Percentiles rank a stretch among this genome's conserved stretches.
Evolutionary conservation across 2,113 vertebrate species (phyloP).

Genomic region (Paratilapia polleni): DNA sequence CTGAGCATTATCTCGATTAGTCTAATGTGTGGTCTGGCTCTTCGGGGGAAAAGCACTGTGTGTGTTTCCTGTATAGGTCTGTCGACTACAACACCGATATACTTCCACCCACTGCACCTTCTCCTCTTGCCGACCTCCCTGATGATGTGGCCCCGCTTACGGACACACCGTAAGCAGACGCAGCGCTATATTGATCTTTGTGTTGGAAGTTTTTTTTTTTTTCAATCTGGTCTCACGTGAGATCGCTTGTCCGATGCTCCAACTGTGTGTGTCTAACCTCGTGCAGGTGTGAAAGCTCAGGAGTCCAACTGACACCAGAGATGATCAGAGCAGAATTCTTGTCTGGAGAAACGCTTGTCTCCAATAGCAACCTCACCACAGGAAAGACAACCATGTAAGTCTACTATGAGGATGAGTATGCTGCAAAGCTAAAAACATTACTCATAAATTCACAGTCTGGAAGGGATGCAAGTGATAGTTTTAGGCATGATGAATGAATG

Average conservation of each 20-base stretch:
- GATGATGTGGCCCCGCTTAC: constrained; percentile 17
- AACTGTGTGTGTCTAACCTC: background rate
- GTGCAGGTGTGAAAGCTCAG: constrained; percentile 61
- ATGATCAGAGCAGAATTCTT: constrained; percentile 88
- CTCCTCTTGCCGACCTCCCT: constrained; percentile 40
- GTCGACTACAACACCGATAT: constrained; percentile 53
- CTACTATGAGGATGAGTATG: background rate
- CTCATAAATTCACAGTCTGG: background rate
- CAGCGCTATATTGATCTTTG: background rate
- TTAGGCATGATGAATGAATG: background rate
- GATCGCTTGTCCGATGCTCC: background rate
- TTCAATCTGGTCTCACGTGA: background rate
- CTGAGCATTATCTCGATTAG: constrained; percentile 24
- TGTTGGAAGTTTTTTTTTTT: background rate
- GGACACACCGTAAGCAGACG: constrained; percentile 55
- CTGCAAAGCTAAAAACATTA: background rate
- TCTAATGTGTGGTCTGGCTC: constrained; percentile 24
- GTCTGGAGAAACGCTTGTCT: constrained; percentile 11
- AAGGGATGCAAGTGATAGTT: background rate
- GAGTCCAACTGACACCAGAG: constrained; percentile 81
- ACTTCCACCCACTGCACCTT: constrained; percentile 47
- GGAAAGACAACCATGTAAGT: background rate
- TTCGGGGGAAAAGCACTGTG: background rate
- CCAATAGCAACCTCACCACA: constrained; percentile 32
- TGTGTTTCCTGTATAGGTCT: constrained; percentile 58